Evolutionary conservation across 1,140 invertebrate species (phyloP), one percentile per base, ranked within the genome.

Genomic region (Pogonomyrmex californicus): DNA sequence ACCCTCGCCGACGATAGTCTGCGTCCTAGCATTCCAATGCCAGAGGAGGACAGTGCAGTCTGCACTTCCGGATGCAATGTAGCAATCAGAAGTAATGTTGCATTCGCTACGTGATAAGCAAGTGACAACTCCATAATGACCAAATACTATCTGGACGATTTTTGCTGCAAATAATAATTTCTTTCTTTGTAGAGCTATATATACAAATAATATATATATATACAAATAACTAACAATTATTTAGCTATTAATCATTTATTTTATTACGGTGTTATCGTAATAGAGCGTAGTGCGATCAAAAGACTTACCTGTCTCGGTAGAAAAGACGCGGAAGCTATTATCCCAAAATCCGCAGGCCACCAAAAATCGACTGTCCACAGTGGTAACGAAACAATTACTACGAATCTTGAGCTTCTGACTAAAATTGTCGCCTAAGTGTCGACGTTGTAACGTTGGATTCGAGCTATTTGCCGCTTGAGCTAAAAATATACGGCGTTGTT

Each of bases 261-360:
- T 23, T 23, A 23, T 23, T 23, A 23, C 23, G 23, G 23, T 23
- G 23, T 23, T 68, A 14, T 65, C 36, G 12, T 0, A 6, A 44
- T 14, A 23, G 23, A 23, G 12, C 3, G 12, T 12, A 51, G 6
- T 1, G 14, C 0, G 12, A 49, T 30, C 1, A 17, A 75, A 63
- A 77, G 1, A 85, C 58, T 68, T 0, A 98, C 98, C 98, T 90
- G 98, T 99, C 94, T 99, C 99, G 0, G 99, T 99, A 60, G 98
- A 98, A 95, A 99, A 99, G 2, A 99, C 98, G 38, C 99, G 96
- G 95, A 99, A 99, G 95, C 99, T 99, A 94, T 99, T 99, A 94
- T 99, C 99, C 98, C 99, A 99, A 95, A 99, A 99, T 60, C 99
- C 99, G 95, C 99, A 99, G n/a, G 99, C 99, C 85, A 99, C 98